Evolutionary conservation across 1,140 invertebrate species (phyloP), one percentile per base, ranked within the genome.

Genomic region (Caenorhabditis inopinata): DNA sequence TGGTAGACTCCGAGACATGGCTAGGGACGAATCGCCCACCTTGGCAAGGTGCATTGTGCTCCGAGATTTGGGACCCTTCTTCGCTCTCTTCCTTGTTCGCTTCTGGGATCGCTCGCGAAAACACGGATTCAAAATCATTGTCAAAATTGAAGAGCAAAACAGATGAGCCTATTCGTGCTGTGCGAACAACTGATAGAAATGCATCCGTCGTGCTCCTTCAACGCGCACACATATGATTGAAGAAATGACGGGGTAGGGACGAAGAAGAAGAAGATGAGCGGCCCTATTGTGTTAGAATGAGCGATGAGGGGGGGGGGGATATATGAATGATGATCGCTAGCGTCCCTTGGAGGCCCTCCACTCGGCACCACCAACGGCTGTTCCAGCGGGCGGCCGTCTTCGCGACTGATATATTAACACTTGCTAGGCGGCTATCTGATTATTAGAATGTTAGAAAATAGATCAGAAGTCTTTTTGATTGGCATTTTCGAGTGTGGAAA

Each of bases 251-350:
- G 14, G 49, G 27, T 21, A 51, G 23, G n/a, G 32, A 38, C 9
- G n/a, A 21, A 18, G n/a, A 7, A n/a, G 32, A 68, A 25, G 29
- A 29, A 21, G 58, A 38, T 21, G 23, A 21, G 58, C 32, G 58
- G 25, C 4, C 38, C 29, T 68, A 68, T 68, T 68, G 58, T 68
- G 58, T 68, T 29, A 68, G 58, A 68, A 68, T 68, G 58, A 68
- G 58, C 38, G 58, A 68, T 68, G 58, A 29, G 58, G 49, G 58
- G 58, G 38, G 35, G 58, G 32, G 58, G 49, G 58, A 16, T 68
- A 68, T 68, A 68, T 68, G 58, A 68, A 68, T 68, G 58, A 68
- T 68, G 58, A 68, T 68, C 58, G 38, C 58, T 68, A 21, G n/a
- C n/a, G 58, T 7, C 29, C 29, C 3, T 16, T 7, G 11, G 25